phyloP scores from a whole-genome alignment of 1,140 invertebrate genomes.

The Drosophila santomea region DNA sequence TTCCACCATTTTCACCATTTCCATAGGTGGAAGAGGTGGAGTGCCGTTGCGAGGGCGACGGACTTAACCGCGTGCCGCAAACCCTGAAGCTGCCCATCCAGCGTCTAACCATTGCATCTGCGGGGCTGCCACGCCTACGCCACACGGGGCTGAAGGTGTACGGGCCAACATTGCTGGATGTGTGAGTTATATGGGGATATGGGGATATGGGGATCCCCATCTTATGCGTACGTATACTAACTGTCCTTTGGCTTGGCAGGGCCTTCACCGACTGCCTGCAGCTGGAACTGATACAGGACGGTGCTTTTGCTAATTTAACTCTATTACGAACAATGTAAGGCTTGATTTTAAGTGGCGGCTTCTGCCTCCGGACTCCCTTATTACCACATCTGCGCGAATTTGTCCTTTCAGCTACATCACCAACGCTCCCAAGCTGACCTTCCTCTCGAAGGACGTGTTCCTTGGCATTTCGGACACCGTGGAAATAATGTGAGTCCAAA shows the following conservation, averaged over 20 bases:
- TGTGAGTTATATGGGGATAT: slow-evolving; percentile 59
- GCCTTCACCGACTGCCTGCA: slow-evolving; percentile 84
- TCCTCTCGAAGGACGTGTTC: slow-evolving; percentile 85
- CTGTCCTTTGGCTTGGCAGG: slow-evolving; percentile 57
- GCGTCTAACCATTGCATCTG: slow-evolving; percentile 75
- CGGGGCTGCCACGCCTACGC: slow-evolving; percentile 73
- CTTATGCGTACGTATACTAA: background rate
- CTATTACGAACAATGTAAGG: slow-evolving; percentile 85
- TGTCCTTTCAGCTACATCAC: slow-evolving; percentile 85
- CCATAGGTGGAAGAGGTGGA: slow-evolving; percentile 69
- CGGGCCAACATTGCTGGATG: slow-evolving; percentile 66
- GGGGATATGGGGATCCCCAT: too few species aligned
- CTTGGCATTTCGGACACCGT: slow-evolving; percentile 85
- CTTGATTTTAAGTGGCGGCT: slow-evolving; percentile 31
- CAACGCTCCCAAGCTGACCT: slow-evolving; percentile 85
- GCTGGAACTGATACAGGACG: slow-evolving; percentile 85
- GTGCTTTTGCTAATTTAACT: slow-evolving; percentile 84
- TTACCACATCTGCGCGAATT: background rate
- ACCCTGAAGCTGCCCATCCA: slow-evolving; percentile 70
- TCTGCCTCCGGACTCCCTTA: background rate
- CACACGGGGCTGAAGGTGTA: slow-evolving; percentile 76
- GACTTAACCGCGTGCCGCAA: slow-evolving; percentile 73
- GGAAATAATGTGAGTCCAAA: slow-evolving; percentile 85
- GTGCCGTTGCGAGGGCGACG: slow-evolving; percentile 77
- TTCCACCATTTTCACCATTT: slow-evolving; percentile 8